A percentile compares a stretch with the other conserved stretches of the same genome.
These are phyloP conservation scores for Perca schrenkii DNA, from an alignment of 2,113 vertebrate genomes.

Conservation along the genomic window DNA sequence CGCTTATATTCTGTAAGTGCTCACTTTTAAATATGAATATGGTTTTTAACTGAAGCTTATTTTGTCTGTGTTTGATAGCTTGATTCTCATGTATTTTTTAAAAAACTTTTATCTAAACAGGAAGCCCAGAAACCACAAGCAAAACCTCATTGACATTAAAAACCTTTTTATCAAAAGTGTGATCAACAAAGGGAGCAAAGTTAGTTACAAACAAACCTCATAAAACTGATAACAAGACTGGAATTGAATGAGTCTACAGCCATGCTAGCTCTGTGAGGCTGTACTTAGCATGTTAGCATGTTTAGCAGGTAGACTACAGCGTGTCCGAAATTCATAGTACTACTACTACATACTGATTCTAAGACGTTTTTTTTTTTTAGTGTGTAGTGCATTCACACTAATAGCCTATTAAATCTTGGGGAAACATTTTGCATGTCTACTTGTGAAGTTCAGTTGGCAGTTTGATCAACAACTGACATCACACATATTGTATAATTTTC, in stretches of 20 bases:
- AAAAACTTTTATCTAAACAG: background rate
- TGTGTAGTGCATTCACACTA: too few species aligned
- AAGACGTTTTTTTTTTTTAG: background rate
- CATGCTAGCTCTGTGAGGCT: background rate
- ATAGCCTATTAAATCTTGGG: background rate
- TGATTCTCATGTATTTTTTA: background rate
- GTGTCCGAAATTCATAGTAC: too few species aligned
- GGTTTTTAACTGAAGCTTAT: background rate
- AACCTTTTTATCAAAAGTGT: background rate
- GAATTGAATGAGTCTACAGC: background rate
- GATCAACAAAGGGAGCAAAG: background rate
- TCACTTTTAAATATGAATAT: background rate
- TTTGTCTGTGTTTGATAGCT: background rate
- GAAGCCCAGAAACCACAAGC: background rate
- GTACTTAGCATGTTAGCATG: too few species aligned
- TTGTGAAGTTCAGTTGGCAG: background rate
- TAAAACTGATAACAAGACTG: background rate
- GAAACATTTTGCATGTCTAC: background rate
- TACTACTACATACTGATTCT: background rate
- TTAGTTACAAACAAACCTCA: background rate
- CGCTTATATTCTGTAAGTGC: constrained; percentile 84
- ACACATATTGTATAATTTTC: background rate
- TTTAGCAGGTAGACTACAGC: too few species aligned
- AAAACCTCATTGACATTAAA: constrained; percentile 25
- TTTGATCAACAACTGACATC: background rate